These are phyloP conservation scores for Trigoniulus corallinus DNA, from an alignment of 1,140 invertebrate genomes.

Conservation along the genomic window DNA sequence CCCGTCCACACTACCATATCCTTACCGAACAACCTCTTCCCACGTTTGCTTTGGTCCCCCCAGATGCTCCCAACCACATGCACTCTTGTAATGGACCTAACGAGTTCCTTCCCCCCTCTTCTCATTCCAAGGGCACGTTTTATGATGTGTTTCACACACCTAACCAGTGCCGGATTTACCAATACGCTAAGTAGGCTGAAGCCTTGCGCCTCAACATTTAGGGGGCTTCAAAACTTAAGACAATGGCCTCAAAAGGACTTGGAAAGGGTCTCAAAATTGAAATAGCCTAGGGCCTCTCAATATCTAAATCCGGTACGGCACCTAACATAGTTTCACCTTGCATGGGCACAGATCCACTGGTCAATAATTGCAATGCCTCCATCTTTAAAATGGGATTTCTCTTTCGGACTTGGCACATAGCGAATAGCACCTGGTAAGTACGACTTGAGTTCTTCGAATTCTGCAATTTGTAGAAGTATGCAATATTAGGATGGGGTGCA, in stretches of 20 bases:
- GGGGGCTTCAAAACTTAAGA: too few species aligned
- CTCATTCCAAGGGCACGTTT: neutral
- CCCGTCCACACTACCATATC: too few species aligned
- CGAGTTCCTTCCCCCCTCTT: too few species aligned
- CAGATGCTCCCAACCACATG: too few species aligned
- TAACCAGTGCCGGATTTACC: conserved; percentile 2
- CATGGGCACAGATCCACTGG: conserved; percentile 84
- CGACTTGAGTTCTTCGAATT: conserved; percentile 32
- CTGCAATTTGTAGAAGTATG: conserved; percentile 21
- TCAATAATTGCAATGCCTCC: conserved; percentile 87
- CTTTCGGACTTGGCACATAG: conserved; percentile 29
- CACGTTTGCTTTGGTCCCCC: too few species aligned
- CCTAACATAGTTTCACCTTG: conserved; percentile 32
- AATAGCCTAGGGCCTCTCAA: neutral
- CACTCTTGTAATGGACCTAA: too few species aligned
- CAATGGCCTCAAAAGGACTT: too few species aligned
- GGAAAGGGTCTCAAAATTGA: too few species aligned
- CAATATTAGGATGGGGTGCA: neutral
- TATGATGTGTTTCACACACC: conserved; percentile 10
- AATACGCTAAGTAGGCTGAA: too few species aligned
- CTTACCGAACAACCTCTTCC: too few species aligned
- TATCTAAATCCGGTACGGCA: conserved; percentile 4
- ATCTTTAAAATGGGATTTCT: conserved; percentile 43
- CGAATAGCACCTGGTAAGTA: conserved; percentile 29
- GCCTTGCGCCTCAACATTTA: too few species aligned